Evolutionary conservation across 35 echinoderm and acorn worm species (phyloP).

Genomic region (Lytechinus variegatus): DNA sequence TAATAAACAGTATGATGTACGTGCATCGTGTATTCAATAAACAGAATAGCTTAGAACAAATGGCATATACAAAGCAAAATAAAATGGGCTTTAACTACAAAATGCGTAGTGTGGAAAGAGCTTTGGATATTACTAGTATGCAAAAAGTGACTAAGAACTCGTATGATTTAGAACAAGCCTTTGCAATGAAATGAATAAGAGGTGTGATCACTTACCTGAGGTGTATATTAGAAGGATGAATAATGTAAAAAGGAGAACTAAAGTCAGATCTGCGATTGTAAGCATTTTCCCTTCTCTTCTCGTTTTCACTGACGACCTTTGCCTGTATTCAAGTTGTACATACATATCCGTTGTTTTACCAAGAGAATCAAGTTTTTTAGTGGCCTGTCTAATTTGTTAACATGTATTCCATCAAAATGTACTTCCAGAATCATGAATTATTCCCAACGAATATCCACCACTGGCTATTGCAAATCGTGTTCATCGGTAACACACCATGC

Average conservation of each 20-base stretch:
- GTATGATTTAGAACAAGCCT: not conserved
- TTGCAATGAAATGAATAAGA: not conserved
- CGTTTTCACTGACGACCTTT: not conserved
- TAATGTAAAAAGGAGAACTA: not conserved
- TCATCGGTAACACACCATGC: not conserved
- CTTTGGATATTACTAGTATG: not conserved
- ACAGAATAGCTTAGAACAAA: too few relatives aligned
- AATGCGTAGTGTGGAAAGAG: not conserved
- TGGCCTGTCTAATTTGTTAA: not conserved
- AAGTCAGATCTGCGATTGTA: not conserved
- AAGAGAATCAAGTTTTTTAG: not conserved
- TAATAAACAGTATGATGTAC: not conserved
- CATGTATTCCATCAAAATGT: not conserved
- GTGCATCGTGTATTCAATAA: not conserved
- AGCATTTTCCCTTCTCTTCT: not conserved
- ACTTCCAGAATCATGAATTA: not conserved
- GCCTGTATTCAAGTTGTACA: not conserved
- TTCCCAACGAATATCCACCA: not conserved
- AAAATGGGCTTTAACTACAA: not conserved
- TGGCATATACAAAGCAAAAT: not conserved
- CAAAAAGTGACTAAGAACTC: not conserved
- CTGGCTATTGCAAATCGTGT: not conserved
- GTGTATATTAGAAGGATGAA: not conserved
- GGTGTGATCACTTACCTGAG: not conserved
- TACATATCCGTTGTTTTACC: not conserved